Evolutionary conservation across 92 coral and sea anemone species (phyloP), one percentile per base, ranked within the genome.

Genomic region (Palythoa grandiflora): DNA sequence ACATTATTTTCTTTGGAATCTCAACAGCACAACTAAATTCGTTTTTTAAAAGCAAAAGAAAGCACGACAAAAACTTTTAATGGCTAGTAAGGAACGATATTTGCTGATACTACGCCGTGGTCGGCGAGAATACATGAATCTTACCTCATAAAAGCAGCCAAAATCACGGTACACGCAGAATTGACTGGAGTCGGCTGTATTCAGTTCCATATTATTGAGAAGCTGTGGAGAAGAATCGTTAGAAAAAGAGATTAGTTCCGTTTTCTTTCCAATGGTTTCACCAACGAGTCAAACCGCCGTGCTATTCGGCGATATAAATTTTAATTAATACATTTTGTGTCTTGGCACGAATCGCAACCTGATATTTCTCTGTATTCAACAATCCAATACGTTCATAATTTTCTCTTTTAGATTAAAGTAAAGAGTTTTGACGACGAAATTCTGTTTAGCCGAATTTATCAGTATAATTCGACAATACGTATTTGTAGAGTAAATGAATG

Each of bases 61-160:
- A 55, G 11, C 61, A 55, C 61, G 50, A 3, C 10, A 72, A 3
- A 37, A 47, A 72, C 47, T 38, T 37, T 38, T 9, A 38, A 72
- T 55, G 17, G 11, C 17, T 8, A 55, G 17, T 15, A 55, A 11
- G 17, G 17, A 51, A 55, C 61, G 61, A 11, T 8, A 55, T 55
- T 11, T 15, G 11, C 1, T 2, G 17, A 55, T 11, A 11, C 11
- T 51, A 51, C 20, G 15, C 17, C n/a, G 13, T 7, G 5, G 9
- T 9, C 28, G 28, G 28, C 28, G 28, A 28, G 28, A 28, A 28
- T 28, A 28, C 28, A 20, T 36, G 3, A 70, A 12, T 70, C 75
- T 74, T 78, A 97, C 99, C 98, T 97, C 94, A 84, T 92, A 97
- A 7, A 93, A 77, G 80, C 99, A 97, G 8, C 99, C 99, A 20